phyloP scores from a whole-genome alignment of 2,113 vertebrate genomes.

The Micronycteris hirsuta region DNA sequence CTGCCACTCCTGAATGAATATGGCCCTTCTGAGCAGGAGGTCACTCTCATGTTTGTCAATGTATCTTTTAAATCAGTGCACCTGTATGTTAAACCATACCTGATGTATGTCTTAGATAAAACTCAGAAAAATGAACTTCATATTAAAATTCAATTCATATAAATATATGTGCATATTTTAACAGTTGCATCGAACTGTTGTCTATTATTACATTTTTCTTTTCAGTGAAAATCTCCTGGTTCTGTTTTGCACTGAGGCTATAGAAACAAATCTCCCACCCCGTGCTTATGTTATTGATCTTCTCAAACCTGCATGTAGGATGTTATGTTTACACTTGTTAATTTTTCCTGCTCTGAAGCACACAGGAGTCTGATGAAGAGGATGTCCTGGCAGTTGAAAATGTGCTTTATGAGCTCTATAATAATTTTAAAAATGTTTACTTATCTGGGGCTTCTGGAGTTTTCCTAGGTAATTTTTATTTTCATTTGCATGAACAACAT shows the following conservation, averaged over 20 bases:
- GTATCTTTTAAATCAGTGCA: neutral
- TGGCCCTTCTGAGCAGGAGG: neutral
- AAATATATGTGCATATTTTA: neutral
- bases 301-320: neutral
- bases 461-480: neutral
- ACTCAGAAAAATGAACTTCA: neutral
- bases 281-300: neutral
- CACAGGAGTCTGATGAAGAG: neutral
- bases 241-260: neutral
- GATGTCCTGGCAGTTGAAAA: neutral
- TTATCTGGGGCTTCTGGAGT: neutral
- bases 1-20: neutral
- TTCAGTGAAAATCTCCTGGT: neutral
- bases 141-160: neutral
- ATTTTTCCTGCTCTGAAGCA: neutral
- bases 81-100: neutral
- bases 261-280: neutral
- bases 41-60: neutral
- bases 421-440: neutral
- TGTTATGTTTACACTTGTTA: conserved; percentile 3
- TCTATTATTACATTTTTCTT: neutral
- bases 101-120: neutral
- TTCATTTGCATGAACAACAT: neutral
- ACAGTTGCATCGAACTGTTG: neutral
- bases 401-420: neutral